Conservation (phyloP, 2,888 invertebrate genomes). For the Nomada ruficornis region DNA sequence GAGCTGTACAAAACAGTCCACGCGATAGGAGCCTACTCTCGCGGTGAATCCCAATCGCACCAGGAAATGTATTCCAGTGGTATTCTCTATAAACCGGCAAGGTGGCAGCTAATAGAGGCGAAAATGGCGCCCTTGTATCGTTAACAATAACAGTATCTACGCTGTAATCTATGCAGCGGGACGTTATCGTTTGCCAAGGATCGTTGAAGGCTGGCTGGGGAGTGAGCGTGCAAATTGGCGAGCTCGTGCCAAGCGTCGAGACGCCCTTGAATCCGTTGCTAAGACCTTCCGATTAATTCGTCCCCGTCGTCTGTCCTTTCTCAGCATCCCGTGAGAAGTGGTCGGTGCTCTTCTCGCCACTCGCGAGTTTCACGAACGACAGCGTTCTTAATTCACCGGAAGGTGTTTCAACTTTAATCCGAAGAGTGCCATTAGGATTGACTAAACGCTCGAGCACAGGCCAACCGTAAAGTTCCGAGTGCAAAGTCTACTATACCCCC, state of each 20-base stretch:
- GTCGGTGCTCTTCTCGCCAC: slow-evolving; percentile 21
- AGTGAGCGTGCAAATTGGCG: slow-evolving; percentile 39
- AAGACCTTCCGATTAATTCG: slow-evolving; percentile 52
- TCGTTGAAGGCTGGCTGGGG: slow-evolving; percentile 18
- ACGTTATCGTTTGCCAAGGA: slow-evolving; percentile 39
- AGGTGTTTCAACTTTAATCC: slow-evolving; percentile 80
- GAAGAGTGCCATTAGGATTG: slow-evolving; percentile 79
- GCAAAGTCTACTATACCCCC: slow-evolving; percentile 78
- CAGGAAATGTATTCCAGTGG: slow-evolving; percentile 20
- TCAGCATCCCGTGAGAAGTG: background rate
- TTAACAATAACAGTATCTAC: slow-evolving; percentile 49
- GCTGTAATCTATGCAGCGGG: slow-evolving; percentile 25
- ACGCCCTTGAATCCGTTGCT: slow-evolving; percentile 33
- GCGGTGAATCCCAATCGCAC: slow-evolving; percentile 18
- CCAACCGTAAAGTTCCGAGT: slow-evolving; percentile 78
- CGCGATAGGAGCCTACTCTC: background rate
- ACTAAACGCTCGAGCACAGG: slow-evolving; percentile 74
- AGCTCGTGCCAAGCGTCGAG: slow-evolving; percentile 44
- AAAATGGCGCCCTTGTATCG: slow-evolving; percentile 24
- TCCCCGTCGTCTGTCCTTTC: slow-evolving; percentile 17
- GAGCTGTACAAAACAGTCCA: background rate
- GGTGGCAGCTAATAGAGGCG: slow-evolving; percentile 33
- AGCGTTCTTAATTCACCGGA: slow-evolving; percentile 72
- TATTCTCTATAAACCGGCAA: slow-evolving; percentile 15
- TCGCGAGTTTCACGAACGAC: slow-evolving; percentile 50